phyloP scores from a whole-genome alignment of 2,797 vertebrate genomes.

The Epinephelus coioides region DNA sequence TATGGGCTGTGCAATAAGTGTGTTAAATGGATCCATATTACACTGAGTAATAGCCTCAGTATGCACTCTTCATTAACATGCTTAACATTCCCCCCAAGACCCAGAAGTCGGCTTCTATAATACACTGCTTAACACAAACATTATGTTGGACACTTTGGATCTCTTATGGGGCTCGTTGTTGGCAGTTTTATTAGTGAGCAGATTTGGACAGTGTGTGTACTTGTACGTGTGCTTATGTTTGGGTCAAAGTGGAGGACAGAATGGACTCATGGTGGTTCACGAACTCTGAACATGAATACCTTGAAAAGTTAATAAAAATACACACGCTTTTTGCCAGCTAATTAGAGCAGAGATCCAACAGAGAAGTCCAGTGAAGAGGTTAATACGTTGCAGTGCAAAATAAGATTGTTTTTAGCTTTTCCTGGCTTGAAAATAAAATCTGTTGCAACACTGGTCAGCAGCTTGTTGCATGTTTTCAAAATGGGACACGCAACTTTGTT shows the following conservation, averaged over 20 bases:
- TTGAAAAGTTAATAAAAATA: slow-evolving; percentile 37
- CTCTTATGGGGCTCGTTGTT: slow-evolving; percentile 71
- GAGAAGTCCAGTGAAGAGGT: slow-evolving; percentile 33
- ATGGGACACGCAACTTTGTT: slow-evolving; percentile 33
- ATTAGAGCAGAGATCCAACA: slow-evolving; percentile 47
- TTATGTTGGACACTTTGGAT: slow-evolving; percentile 73
- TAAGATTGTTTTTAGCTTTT: slow-evolving; percentile 32
- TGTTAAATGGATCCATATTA: slow-evolving; percentile 76
- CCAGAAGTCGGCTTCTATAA: slow-evolving; percentile 76
- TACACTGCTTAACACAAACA: slow-evolving; percentile 77
- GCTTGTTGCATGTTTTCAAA: slow-evolving; percentile 47
- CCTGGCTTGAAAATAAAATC: slow-evolving; percentile 40
- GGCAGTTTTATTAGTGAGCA: slow-evolving; percentile 56
- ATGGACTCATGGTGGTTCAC: slow-evolving; percentile 20
- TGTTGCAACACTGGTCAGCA: slow-evolving; percentile 55
- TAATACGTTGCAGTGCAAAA: slow-evolving; percentile 28
- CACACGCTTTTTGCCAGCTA: slow-evolving; percentile 26
- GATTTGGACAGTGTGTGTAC: slow-evolving; percentile 29
- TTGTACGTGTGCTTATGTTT: slow-evolving; percentile 26
- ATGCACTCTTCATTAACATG: slow-evolving; percentile 81
- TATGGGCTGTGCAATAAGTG: slow-evolving; percentile 55
- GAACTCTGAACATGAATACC: slow-evolving; percentile 48
- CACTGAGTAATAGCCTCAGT: slow-evolving; percentile 75
- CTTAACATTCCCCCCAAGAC: slow-evolving; percentile 77
- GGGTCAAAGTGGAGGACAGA: slow-evolving; percentile 52